These are phyloP conservation scores for Acleris sparsana DNA, from an alignment of 2,888 invertebrate species.

Conservation along the genomic window DNA sequence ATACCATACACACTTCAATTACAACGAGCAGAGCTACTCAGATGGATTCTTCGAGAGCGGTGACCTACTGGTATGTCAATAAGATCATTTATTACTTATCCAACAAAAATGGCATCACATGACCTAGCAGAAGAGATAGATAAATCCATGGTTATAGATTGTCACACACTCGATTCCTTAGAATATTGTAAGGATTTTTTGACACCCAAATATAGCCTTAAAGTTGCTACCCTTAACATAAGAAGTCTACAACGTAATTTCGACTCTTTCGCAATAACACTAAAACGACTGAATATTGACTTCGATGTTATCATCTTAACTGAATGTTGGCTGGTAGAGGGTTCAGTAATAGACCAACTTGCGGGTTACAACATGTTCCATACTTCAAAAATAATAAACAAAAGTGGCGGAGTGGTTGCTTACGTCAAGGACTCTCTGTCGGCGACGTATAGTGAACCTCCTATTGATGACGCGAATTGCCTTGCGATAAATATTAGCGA, in stretches of 20 bases:
- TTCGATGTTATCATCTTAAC: conserved; percentile 4
- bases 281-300: conserved; percentile 3
- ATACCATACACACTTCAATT: neutral
- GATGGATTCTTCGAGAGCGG: neutral
- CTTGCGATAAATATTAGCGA: too few species aligned
- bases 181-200: neutral
- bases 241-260: conserved; percentile 6
- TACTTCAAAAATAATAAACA: neutral
- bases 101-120: neutral
- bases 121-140: conserved; percentile 2
- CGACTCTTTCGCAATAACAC: neutral
- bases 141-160: neutral
- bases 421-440: neutral
- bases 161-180: neutral
- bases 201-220: conserved; percentile 4
- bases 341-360: conserved; percentile 1
- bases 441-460: neutral
- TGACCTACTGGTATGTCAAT: neutral
- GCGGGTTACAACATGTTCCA: conserved; percentile 2
- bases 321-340: conserved; percentile 5
- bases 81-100: neutral
- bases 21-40: neutral
- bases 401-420: conserved; percentile 6
- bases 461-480: too few species aligned
- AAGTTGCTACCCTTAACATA: conserved; percentile 5